Conservation (phyloP, 1,140 invertebrate genomes). For the Dinoponera quadriceps region DNA sequence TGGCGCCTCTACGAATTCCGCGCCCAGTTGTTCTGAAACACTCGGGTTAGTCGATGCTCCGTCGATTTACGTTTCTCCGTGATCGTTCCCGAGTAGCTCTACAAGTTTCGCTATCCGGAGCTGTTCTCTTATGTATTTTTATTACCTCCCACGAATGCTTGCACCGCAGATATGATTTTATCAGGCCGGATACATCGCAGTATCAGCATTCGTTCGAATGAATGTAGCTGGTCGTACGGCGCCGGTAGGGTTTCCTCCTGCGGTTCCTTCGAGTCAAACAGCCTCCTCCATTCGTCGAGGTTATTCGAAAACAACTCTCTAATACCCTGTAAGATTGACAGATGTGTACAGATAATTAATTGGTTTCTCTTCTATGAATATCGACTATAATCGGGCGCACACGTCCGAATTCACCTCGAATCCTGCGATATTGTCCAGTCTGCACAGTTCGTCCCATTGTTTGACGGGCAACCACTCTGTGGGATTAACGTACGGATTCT, state of each 20-base stretch:
- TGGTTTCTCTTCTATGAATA: slow-evolving; percentile 14
- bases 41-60: not conserved
- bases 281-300: slow-evolving; percentile 89
- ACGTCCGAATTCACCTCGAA: slow-evolving; percentile 85
- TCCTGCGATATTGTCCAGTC: slow-evolving; percentile 87
- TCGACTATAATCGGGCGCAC: not conserved
- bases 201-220: slow-evolving; percentile 92
- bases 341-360: not conserved
- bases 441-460: slow-evolving; percentile 94
- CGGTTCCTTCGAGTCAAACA: slow-evolving; percentile 91
- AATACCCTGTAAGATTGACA: slow-evolving; percentile 86
- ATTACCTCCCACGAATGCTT: slow-evolving; percentile 90
- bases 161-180: slow-evolving; percentile 94
- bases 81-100: no score
- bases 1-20: slow-evolving; percentile 93
- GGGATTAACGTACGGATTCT: slow-evolving; percentile 91
- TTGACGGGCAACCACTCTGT: slow-evolving; percentile 90
- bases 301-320: slow-evolving; percentile 87
- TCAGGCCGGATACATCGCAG: slow-evolving; percentile 94
- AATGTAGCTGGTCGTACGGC: slow-evolving; percentile 88
- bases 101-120: no score
- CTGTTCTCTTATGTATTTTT: not conserved
- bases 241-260: slow-evolving; percentile 89
- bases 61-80: not conserved
- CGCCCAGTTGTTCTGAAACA: slow-evolving; percentile 89